Conservation (phyloP, 1,140 invertebrate species). For the Drosophila guanche region DNA sequence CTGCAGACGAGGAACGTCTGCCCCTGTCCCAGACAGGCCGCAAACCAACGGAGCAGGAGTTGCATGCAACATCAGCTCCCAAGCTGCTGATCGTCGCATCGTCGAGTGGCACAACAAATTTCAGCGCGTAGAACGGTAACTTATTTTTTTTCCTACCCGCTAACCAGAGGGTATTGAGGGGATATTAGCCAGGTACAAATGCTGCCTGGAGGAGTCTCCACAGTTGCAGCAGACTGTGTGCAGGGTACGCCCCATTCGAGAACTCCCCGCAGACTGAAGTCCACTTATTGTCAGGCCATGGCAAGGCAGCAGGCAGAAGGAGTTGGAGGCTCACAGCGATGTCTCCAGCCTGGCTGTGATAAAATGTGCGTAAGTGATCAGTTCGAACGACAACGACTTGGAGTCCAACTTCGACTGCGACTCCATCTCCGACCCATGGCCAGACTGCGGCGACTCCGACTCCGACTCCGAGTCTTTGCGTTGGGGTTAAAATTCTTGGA, state of each 20-base stretch:
- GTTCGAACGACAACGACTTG: constrained; percentile 48
- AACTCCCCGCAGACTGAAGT: constrained; percentile 12
- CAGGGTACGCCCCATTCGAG: constrained; percentile 18
- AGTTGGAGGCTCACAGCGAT: constrained; percentile 38
- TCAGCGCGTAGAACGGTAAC: constrained; percentile 81
- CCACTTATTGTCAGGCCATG: constrained; percentile 70
- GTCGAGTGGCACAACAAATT: constrained; percentile 72
- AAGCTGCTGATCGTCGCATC: constrained; percentile 51
- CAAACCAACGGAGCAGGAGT: constrained; percentile 14
- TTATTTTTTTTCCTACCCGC: constrained; percentile 61
- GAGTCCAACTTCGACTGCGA: constrained; percentile 15
- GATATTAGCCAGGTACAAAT: neutral
- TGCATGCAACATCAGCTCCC: constrained; percentile 7
- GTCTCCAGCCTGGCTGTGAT: constrained; percentile 78
- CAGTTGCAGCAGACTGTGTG: too few relatives aligned
- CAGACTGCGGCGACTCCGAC: constrained; percentile 1
- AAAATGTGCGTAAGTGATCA: constrained; percentile 79
- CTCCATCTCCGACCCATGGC: neutral
- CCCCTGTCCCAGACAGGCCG: constrained; percentile 47
- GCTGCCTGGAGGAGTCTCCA: too few relatives aligned
- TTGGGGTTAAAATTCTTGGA: constrained; percentile 77
- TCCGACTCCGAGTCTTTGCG: constrained; percentile 44
- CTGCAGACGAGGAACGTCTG: constrained; percentile 42
- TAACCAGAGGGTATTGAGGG: constrained; percentile 9
- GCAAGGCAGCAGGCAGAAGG: constrained; percentile 13